Evolutionary conservation across 2,888 invertebrate species (phyloP).

Genomic region (Mesopsocus fuscifrons): DNA sequence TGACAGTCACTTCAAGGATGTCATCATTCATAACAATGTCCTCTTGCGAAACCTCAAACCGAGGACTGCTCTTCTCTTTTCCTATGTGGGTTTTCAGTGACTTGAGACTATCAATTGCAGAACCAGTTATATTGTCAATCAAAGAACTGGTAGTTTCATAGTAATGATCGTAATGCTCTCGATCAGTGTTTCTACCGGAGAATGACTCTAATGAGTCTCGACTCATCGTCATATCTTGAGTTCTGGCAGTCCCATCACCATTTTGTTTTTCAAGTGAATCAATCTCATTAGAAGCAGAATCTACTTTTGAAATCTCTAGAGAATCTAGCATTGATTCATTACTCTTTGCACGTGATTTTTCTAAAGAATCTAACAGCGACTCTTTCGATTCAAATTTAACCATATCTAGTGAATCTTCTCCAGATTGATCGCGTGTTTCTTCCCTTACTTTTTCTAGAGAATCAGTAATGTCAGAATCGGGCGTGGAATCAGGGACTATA

Average conservation of each 20-base stretch:
- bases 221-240: background rate
- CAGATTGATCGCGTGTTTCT: background rate
- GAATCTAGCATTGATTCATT: conserved; percentile 6
- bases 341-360: conserved; percentile 4
- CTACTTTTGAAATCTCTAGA: conserved; percentile 5
- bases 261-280: conserved; percentile 4
- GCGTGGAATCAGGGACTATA: background rate
- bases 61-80: conserved; percentile 21
- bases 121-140: conserved; percentile 1
- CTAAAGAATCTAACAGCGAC: conserved; percentile 4
- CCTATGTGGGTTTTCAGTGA: conserved; percentile 15
- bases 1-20: conserved; percentile 26
- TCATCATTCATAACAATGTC: conserved; percentile 28
- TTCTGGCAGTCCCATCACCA: background rate
- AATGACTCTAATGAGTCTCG: background rate
- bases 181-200: background rate
- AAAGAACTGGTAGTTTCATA: background rate
- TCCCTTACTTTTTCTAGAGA: conserved; percentile 3
- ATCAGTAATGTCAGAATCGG: conserved; percentile 2
- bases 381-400: conserved; percentile 1
- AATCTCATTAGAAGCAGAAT: background rate
- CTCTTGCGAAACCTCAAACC: conserved; percentile 19
- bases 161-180: background rate
- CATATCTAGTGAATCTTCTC: background rate
- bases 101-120: background rate